phyloP scores from a whole-genome alignment of 2,888 invertebrate species.

The Apotomis capreana region DNA sequence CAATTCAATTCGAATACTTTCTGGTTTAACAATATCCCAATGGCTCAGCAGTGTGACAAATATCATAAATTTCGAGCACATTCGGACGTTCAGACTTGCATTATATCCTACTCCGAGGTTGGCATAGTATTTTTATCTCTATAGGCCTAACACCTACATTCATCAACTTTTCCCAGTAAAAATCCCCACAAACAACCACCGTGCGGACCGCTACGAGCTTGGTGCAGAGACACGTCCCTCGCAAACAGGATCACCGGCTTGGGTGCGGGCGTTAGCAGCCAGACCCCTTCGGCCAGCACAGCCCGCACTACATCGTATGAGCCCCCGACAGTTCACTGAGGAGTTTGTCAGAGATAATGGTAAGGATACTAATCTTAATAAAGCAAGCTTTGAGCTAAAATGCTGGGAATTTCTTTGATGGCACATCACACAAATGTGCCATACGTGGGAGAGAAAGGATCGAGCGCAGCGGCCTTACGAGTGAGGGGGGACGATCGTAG shows the following conservation, averaged over 20 bases:
- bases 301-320: conserved; percentile 65
- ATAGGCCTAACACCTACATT: no score
- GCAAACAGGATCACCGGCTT: conserved; percentile 77
- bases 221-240: conserved; percentile 73
- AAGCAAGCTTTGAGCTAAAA: no score
- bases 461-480: no score
- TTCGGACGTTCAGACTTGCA: no score
- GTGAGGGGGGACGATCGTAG: no score
- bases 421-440: no score
- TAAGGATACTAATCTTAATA: conserved; percentile 44
- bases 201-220: conserved; percentile 78
- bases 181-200: conserved; percentile 79
- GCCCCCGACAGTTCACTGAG: conserved; percentile 73
- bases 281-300: conserved; percentile 66
- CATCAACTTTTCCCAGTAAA: conserved; percentile 65
- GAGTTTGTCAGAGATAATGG: conserved; percentile 77
- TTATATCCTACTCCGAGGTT: no score
- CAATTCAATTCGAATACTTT: neutral
- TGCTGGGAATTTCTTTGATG: no score
- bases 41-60: no score
- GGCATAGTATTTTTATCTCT: no score
- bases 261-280: conserved; percentile 73
- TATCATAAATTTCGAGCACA: no score
- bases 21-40: neutral
- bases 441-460: no score